These are phyloP conservation scores for Delphinus delphis DNA, from an alignment of 2,113 vertebrate genomes.

Conservation along the genomic window DNA sequence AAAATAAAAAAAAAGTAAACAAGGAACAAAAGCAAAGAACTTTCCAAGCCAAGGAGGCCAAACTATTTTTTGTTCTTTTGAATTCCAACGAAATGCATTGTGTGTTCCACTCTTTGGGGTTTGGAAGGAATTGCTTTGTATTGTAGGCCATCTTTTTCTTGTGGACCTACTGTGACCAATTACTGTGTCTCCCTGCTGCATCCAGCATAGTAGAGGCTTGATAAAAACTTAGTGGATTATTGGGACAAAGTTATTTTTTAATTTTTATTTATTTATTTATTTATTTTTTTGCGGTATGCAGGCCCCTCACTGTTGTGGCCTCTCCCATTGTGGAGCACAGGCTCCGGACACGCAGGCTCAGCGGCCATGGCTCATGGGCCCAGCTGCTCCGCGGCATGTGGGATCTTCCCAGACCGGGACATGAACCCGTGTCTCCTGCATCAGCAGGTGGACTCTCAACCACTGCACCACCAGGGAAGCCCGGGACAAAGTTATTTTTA, in stretches of 20 bases:
- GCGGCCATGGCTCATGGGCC: too few species aligned
- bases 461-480: too few species aligned
- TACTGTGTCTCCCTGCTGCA: background rate
- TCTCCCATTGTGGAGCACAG: too few species aligned
- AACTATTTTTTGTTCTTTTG: background rate
- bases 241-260: background rate
- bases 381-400: too few species aligned
- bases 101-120: background rate
- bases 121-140: background rate
- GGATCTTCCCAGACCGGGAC: too few species aligned
- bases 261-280: too few species aligned
- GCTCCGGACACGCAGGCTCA: too few species aligned
- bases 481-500: background rate
- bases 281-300: accelerated
- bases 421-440: too few species aligned
- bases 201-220: background rate
- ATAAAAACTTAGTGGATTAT: background rate
- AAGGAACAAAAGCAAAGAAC: background rate
- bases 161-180: background rate
- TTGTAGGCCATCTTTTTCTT: background rate
- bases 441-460: too few species aligned
- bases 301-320: too few species aligned
- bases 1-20: background rate
- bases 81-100: background rate
- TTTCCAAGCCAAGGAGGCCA: background rate